Percentiles rank a stretch among this genome's conserved stretches.
These are phyloP conservation scores for Spodoptera litura DNA, from an alignment of 1,140 invertebrate genomes.

Conservation along the genomic window DNA sequence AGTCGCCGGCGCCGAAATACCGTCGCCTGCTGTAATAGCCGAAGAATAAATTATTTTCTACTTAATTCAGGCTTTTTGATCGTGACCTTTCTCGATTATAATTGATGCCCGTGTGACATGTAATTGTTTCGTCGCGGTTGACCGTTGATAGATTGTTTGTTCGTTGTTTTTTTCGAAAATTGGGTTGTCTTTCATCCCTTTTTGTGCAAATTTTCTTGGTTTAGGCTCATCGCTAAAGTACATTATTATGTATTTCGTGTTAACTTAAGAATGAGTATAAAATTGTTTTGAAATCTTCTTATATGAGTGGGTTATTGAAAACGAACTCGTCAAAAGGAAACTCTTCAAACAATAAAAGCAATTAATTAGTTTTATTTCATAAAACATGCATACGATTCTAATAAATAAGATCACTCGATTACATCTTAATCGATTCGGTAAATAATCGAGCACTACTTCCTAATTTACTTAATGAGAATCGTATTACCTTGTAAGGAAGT, in stretches of 20 bases:
- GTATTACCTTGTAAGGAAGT: not conserved
- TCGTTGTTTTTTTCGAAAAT: not conserved
- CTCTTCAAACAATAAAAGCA: too few relatives aligned
- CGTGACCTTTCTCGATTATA: conserved; percentile 26
- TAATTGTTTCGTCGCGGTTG: conserved; percentile 12
- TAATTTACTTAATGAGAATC: conserved; percentile 21
- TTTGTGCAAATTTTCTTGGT: not conserved
- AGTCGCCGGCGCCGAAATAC: conserved; percentile 29
- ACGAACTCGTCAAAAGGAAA: too few relatives aligned
- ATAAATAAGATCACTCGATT: conserved; percentile 7
- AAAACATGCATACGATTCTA: too few relatives aligned
- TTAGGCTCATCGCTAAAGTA: too few relatives aligned
- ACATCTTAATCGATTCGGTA: not conserved
- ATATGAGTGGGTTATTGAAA: too few relatives aligned
- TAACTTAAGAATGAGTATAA: too few relatives aligned
- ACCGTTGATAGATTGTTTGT: not conserved
- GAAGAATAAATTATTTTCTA: conserved; percentile 41
- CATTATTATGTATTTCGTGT: too few relatives aligned
- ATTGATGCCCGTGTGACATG: conserved; percentile 28
- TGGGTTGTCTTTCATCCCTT: not conserved
- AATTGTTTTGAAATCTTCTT: too few relatives aligned
- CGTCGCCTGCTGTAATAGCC: conserved; percentile 9
- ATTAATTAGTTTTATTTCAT: too few relatives aligned
- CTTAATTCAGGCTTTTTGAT: conserved; percentile 35
- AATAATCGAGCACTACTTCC: conserved; percentile 14